These are phyloP conservation scores for Scaptomyza reducta DNA, from an alignment of 2,888 invertebrate species.

Conservation along the genomic window DNA sequence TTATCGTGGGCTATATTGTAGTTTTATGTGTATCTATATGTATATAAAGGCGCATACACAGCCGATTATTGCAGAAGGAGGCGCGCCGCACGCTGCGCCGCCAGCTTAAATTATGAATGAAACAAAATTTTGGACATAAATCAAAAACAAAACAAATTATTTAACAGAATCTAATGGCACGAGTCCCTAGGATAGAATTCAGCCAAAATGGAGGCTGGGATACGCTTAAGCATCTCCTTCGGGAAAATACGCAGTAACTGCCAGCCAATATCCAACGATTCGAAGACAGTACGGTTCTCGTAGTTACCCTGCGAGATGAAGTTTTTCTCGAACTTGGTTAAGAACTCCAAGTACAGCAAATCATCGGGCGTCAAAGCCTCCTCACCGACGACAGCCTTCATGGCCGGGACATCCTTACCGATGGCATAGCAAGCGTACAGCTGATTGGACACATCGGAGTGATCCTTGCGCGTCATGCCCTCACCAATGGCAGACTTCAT, in stretches of 20 bases:
- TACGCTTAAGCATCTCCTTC: conserved; percentile 99
- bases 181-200: conserved; percentile 99
- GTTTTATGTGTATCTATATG: conserved; percentile 54
- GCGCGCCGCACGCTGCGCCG: conserved; percentile 65
- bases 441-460: conserved; percentile 99
- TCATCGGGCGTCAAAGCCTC: conserved; percentile 99
- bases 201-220: conserved; percentile 96
- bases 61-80: conserved; percentile 69
- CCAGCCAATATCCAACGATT: conserved; percentile 99
- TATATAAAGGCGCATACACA: conserved; percentile 64
- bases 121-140: conserved; percentile 78
- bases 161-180: conserved; percentile 88
- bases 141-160: conserved; percentile 75
- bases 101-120: conserved; percentile 77
- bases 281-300: conserved; percentile 99
- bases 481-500: conserved; percentile 99
- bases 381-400: conserved; percentile 99
- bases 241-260: conserved; percentile 99
- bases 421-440: conserved; percentile 99
- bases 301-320: conserved; percentile 99
- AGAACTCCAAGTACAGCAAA: conserved; percentile 98
- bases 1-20: conserved; percentile 48
- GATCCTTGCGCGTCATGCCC: conserved; percentile 99
- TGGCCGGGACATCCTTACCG: conserved; percentile 99
- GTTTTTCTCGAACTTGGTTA: conserved; percentile 99